Evolutionary conservation across 1,140 invertebrate genomes (phyloP).

Genomic region (Stratiolaelaps scimitus): DNA sequence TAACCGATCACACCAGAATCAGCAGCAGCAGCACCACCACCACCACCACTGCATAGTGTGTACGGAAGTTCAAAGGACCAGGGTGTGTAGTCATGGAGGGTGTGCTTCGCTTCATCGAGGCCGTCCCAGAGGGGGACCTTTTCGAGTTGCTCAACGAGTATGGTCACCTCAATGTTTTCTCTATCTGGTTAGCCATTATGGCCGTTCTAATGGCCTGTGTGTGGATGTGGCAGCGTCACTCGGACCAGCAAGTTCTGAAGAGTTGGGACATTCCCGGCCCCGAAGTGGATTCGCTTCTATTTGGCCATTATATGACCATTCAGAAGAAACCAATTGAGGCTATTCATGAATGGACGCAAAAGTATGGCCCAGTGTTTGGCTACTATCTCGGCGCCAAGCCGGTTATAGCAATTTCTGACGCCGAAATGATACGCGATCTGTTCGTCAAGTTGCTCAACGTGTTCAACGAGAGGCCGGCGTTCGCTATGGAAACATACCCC

Average conservation of each 20-base stretch:
- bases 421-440: constrained; percentile 40
- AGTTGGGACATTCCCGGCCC: constrained; percentile 11
- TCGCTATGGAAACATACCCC: neutral
- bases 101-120: too few species aligned
- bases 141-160: neutral
- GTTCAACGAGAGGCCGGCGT: constrained; percentile 28
- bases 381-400: constrained; percentile 40
- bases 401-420: constrained; percentile 39
- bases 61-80: too few species aligned
- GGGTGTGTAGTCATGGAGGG: too few species aligned
- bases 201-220: neutral
- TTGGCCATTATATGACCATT: constrained; percentile 22
- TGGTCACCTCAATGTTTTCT: constrained; percentile 9
- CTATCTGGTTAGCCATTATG: neutral
- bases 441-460: constrained; percentile 32
- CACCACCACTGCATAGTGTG: too few species aligned
- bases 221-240: constrained; percentile 1
- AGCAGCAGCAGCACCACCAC: too few species aligned
- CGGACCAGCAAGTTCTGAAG: neutral
- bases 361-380: constrained; percentile 41
- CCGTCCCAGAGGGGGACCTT: too few species aligned
- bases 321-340: constrained; percentile 33
- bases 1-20: too few species aligned
- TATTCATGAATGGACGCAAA: constrained; percentile 38
- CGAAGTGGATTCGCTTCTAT: constrained; percentile 16